These are phyloP conservation scores for Centropus unirufus DNA, from an alignment of 2,113 vertebrate genomes.

Conservation along the genomic window DNA sequence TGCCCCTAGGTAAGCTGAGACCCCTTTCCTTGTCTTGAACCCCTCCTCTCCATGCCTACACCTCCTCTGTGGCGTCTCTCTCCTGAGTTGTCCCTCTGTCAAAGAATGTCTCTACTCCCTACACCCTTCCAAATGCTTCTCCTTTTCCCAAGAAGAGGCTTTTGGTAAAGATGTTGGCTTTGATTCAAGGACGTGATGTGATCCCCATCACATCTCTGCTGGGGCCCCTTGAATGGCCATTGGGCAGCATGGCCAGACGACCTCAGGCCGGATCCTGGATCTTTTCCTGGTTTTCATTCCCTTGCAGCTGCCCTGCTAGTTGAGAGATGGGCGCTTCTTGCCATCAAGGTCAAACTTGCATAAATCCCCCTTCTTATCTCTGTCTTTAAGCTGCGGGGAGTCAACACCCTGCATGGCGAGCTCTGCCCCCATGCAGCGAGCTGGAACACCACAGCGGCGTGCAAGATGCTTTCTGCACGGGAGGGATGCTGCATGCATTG, in stretches of 20 bases:
- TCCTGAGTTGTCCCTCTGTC: neutral
- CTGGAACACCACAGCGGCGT: fast-evolving
- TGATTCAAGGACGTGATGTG: fast-evolving
- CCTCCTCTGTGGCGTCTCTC: fast-evolving
- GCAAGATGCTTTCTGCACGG: neutral
- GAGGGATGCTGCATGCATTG: too few relatives aligned
- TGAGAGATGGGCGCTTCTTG: fast-evolving
- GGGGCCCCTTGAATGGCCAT: neutral
- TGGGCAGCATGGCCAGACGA: neutral
- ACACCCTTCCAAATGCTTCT: neutral
- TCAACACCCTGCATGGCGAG: fast-evolving
- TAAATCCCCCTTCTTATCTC: neutral
- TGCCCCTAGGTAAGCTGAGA: neutral
- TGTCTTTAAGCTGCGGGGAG: fast-evolving
- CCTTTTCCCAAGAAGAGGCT: neutral
- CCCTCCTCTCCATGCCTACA: neutral
- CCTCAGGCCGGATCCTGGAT: neutral
- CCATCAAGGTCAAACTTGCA: fast-evolving
- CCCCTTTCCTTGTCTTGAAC: neutral
- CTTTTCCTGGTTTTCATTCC: neutral
- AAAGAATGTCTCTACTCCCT: neutral
- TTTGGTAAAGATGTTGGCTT: neutral
- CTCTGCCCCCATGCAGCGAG: neutral
- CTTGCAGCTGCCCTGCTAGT: neutral
- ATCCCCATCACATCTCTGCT: neutral